Percentiles rank a stretch among this genome's conserved stretches.
These are phyloP conservation scores for Papilio polyxenes DNA, from an alignment of 1,140 invertebrate genomes.

Conservation along the genomic window DNA sequence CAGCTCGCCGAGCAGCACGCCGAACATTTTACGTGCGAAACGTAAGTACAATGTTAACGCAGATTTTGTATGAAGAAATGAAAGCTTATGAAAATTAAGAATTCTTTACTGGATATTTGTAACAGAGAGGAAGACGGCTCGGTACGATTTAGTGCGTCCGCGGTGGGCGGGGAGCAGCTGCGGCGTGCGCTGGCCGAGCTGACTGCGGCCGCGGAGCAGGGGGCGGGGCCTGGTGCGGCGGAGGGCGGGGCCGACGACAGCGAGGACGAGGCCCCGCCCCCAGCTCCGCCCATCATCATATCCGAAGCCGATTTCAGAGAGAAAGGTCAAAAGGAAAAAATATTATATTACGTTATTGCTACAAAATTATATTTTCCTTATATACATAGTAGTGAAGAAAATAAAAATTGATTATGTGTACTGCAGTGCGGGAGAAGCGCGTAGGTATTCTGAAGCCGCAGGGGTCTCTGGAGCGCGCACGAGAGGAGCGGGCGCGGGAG, in stretches of 20 bases:
- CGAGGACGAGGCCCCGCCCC: conserved; percentile 46
- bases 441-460: conserved; percentile 87
- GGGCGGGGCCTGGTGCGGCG: conserved; percentile 33
- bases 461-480: conserved; percentile 83
- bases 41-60: conserved; percentile 44
- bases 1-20: conserved; percentile 53
- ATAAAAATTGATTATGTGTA: conserved; percentile 32
- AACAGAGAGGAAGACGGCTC: conserved; percentile 55
- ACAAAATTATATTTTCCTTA: not conserved
- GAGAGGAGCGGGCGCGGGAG: conserved; percentile 80
- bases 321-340: conserved; percentile 59
- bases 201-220: conserved; percentile 29
- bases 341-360: too few relatives aligned
- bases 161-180: conserved; percentile 50
- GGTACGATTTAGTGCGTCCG: conserved; percentile 50
- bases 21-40: conserved; percentile 52
- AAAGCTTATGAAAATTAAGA: not conserved
- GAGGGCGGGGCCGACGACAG: conserved; percentile 38
- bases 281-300: conserved; percentile 66
- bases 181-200: conserved; percentile 42
- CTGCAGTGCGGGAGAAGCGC: conserved; percentile 80
- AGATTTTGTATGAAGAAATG: not conserved
- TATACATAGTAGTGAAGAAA: not conserved
- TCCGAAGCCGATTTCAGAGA: conserved; percentile 76
- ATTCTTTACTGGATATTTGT: not conserved